Conservation (phyloP, 2,888 invertebrate species). For the Eristalis tenax region DNA sequence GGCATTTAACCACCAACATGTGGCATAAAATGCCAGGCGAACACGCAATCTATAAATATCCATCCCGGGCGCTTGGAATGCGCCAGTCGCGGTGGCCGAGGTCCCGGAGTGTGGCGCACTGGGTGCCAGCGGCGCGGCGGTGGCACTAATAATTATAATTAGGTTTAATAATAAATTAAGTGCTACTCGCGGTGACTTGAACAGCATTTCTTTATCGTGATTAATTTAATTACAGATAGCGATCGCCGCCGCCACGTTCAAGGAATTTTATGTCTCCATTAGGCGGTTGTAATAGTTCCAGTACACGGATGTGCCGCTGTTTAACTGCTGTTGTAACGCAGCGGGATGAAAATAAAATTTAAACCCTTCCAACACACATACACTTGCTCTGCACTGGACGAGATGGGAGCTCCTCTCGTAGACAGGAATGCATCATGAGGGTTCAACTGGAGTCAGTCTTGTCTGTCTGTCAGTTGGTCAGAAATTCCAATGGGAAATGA, state of each 20-base stretch:
- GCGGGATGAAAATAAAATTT: not conserved
- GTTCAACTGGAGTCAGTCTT: not conserved
- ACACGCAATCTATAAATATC: conserved; percentile 67
- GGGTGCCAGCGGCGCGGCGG: not conserved
- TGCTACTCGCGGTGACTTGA: conserved; percentile 62
- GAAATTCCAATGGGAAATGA: not conserved
- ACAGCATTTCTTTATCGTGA: conserved; percentile 66
- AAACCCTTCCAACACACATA: not conserved
- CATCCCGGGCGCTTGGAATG: conserved; percentile 36
- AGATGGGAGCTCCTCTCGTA: not conserved
- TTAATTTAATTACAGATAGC: conserved; percentile 66
- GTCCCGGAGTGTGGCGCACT: not conserved
- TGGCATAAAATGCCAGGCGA: conserved; percentile 61
- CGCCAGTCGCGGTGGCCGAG: not conserved
- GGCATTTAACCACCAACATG: conserved; percentile 66
- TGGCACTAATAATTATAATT: conserved; percentile 65
- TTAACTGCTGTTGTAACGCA: not conserved
- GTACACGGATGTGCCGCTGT: not conserved
- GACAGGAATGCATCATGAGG: not conserved
- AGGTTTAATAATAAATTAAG: conserved; percentile 70
- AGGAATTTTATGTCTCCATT: conserved; percentile 62
- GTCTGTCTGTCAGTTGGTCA: not conserved
- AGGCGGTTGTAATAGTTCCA: conserved; percentile 7
- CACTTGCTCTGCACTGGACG: not conserved
- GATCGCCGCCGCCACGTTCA: conserved; percentile 60